Conservation (phyloP, 2,797 vertebrate genomes). For the Vipera latastei region DNA sequence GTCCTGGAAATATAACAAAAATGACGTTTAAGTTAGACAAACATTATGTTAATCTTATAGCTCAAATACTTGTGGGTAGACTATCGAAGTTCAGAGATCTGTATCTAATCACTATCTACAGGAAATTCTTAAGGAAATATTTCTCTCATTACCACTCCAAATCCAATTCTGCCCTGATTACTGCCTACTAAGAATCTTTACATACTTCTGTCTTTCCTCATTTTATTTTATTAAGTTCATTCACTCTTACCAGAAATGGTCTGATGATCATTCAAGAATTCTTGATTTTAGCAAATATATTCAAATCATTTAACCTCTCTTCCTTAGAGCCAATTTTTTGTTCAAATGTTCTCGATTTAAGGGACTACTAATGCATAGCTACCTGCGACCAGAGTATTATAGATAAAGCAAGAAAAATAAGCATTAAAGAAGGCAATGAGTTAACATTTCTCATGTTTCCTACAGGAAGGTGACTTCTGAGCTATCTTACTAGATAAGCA, state of each 20-base stretch:
- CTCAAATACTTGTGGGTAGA: slow-evolving; percentile 46
- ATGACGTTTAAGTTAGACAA: slow-evolving; percentile 48
- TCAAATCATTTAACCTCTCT: neutral
- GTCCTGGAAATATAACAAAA: slow-evolving; percentile 44
- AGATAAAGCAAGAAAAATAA: neutral
- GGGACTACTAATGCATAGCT: neutral
- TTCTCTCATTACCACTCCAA: slow-evolving; percentile 30
- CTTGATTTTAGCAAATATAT: slow-evolving; percentile 9
- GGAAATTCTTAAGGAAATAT: slow-evolving; percentile 59
- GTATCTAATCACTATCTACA: slow-evolving; percentile 60
- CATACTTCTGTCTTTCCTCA: neutral
- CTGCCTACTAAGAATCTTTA: slow-evolving; percentile 13
- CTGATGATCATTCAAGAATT: slow-evolving; percentile 10
- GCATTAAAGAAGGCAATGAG: neutral
- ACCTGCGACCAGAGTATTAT: neutral
- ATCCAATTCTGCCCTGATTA: slow-evolving; percentile 33
- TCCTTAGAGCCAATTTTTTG: neutral
- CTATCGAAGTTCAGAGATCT: slow-evolving; percentile 62
- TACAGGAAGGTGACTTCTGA: neutral
- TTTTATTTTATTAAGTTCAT: neutral
- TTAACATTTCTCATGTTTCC: neutral
- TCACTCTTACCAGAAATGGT: neutral
- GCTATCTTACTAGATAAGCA: neutral
- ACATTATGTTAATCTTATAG: slow-evolving; percentile 41
- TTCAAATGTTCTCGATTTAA: neutral